Evolutionary conservation across 1,140 invertebrate species (phyloP), one percentile per base, ranked within the genome.

Genomic region (Rhagoletis zephyria): DNA sequence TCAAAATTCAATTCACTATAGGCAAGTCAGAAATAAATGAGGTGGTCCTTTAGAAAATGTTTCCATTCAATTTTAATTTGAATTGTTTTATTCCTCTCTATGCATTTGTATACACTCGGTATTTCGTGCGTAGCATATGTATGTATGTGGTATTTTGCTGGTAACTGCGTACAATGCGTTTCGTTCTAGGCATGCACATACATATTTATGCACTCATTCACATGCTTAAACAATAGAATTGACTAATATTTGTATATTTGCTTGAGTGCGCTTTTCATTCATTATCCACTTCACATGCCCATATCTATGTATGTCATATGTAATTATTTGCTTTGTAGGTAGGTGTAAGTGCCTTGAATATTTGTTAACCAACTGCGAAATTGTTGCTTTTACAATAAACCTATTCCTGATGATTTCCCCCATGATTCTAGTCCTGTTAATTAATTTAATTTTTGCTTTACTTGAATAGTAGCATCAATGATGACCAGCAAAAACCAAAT

Each of bases 1-100:
- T 63, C n/a, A 14, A 63, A 14, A 63, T 67, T 10, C 30, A 30
- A 67, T 67, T 67, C 64, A 30, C n/a, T 7, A 14, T 63, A 63
- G 61, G 61, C 51, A 56, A 56, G 10, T 10, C 10, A 3, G 56
- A 9, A 19, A 30, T 9, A 81, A 81, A 81, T 81, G 74, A 81
- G 74, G 4, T 67, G 64, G 64, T 2, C 40, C 45, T 74, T 74
- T 74, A 48, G 48, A 59, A 81, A 74, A 81, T 19, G 0, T 81
- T 81, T 81, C 74, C 51, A 81, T 81, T 81, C 48, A 81, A 81
- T 81, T 81, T 81, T 81, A 81, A 81, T 81, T 81, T 81, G 48
- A 56, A 81, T 81, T 56, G 74, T 81, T 81, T 30, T 30, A 30
- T 30, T 30, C 30, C 30, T 30, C 30, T 19, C 48, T 56, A 6